Evolutionary conservation across 2,888 invertebrate species (phyloP).

Genomic region (Sphaerophoria taeniata): DNA sequence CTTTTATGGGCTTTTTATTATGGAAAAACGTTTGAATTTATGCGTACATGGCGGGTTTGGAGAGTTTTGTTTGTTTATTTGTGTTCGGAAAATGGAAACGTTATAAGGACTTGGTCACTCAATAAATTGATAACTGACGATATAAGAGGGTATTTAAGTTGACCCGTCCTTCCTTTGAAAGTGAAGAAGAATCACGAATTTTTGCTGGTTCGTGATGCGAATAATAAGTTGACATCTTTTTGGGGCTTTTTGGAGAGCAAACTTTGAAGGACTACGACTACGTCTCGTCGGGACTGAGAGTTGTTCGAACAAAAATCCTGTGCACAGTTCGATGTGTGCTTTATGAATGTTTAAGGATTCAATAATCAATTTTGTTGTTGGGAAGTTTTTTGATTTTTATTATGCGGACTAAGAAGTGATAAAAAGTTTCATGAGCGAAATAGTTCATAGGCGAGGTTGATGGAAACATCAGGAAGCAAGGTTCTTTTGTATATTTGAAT

Average conservation of each 20-base stretch:
- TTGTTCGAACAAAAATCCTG: too few species aligned
- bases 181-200: conserved; percentile 51
- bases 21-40: conserved; percentile 69
- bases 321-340: not conserved
- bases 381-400: conserved; percentile 54
- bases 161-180: not conserved
- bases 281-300: not conserved
- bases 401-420: not conserved
- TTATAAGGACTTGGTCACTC: conserved; percentile 63
- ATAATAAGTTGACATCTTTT: conserved; percentile 54
- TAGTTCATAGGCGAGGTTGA: not conserved
- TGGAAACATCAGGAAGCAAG: not conserved
- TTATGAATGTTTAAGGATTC: conserved; percentile 45
- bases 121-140: conserved; percentile 72
- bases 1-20: conserved; percentile 71
- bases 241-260: not conserved
- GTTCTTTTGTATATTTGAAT: too few species aligned
- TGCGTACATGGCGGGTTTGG: conserved; percentile 55
- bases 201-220: conserved; percentile 57
- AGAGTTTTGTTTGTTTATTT: conserved; percentile 18
- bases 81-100: not conserved
- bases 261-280: not conserved
- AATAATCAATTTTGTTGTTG: conserved; percentile 63
- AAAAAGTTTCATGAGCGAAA: not conserved
- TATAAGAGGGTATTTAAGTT: conserved; percentile 66